Conservation (phyloP, 2,113 vertebrate genomes). For the Pollimyrus isidori region DNA sequence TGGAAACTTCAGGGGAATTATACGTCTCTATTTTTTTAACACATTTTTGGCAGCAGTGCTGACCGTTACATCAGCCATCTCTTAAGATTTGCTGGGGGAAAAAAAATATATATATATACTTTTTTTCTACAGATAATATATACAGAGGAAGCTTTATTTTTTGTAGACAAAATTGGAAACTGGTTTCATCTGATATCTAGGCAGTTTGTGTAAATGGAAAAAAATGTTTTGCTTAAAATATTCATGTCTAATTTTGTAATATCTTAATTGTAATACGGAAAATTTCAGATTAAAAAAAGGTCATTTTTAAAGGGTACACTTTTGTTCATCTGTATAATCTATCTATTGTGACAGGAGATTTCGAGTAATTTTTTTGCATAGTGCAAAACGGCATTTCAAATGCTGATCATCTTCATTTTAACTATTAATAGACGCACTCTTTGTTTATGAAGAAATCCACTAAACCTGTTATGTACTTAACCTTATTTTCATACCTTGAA, state of each 20-base stretch:
- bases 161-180: conserved; percentile 15
- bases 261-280: not conserved
- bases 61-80: not conserved
- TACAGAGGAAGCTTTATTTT: not conserved
- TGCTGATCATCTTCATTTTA: not conserved
- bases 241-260: conserved; percentile 24
- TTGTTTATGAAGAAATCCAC: not conserved
- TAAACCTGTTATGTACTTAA: not conserved
- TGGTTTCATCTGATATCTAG: conserved; percentile 16
- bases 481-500: not conserved
- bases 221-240: conserved; percentile 23
- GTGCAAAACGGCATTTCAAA: not conserved
- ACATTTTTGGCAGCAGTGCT: conserved; percentile 15
- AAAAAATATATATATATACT: not conserved
- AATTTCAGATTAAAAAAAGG: not conserved
- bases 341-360: not conserved
- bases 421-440: not conserved
- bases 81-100: not conserved
- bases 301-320: not conserved
- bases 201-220: conserved; percentile 23
- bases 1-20: not conserved
- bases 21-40: not conserved
- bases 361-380: not conserved
- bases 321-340: not conserved
- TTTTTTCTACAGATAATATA: conserved; percentile 30